A percentile compares a stretch with the other conserved stretches of the same genome.
phyloP scores from a whole-genome alignment of 2,113 vertebrate species.

The Condylura cristata region DNA sequence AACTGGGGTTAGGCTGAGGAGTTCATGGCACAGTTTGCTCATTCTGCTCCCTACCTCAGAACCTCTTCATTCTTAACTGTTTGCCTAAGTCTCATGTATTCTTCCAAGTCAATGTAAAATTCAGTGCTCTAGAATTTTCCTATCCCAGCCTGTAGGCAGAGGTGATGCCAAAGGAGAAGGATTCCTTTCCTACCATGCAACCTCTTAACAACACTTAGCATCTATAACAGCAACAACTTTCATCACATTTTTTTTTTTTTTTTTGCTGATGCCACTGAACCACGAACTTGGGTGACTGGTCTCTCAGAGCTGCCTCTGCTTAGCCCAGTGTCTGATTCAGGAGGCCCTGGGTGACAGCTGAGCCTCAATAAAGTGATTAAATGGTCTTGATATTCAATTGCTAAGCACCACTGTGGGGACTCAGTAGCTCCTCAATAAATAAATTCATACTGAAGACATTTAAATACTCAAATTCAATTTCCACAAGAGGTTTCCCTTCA shows the following conservation, averaged over 20 bases:
- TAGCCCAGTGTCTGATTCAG: background rate
- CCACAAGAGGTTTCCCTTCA: conserved; percentile 34
- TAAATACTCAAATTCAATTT: conserved; percentile 43
- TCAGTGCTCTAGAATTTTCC: background rate
- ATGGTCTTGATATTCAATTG: conserved; percentile 21
- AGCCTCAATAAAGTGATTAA: background rate
- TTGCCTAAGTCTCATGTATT: background rate
- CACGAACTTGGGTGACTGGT: conserved; percentile 28
- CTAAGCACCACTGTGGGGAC: background rate
- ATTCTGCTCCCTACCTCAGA: background rate
- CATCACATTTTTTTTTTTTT: background rate
- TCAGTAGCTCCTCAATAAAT: conserved; percentile 57
- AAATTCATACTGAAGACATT: background rate
- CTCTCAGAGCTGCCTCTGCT: background rate
- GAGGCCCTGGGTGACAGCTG: background rate
- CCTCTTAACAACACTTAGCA: background rate
- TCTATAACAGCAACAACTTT: background rate
- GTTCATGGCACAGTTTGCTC: background rate
- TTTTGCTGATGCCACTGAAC: conserved; percentile 44
- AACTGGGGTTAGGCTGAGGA: background rate
- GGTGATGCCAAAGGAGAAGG: background rate
- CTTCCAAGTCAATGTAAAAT: background rate
- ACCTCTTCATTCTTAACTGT: background rate
- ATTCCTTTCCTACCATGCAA: background rate
- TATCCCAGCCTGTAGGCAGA: background rate